Evolutionary conservation across 2,797 vertebrate species (phyloP).

Genomic region (Megaceryle alcyon): DNA sequence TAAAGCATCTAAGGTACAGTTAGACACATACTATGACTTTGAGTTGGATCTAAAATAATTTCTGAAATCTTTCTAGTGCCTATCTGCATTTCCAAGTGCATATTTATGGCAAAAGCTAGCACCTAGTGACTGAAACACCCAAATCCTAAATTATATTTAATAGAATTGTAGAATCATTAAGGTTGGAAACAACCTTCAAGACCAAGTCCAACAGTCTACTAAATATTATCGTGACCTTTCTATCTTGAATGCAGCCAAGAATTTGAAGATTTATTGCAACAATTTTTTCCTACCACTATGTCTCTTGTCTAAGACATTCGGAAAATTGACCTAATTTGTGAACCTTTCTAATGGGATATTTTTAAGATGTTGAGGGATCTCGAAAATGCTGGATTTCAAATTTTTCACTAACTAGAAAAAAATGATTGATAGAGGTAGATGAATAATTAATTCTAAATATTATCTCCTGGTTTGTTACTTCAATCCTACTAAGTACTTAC

Average conservation of each 20-base stretch:
- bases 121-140: neutral
- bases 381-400: neutral
- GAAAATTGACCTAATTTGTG: neutral
- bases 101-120: neutral
- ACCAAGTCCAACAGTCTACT: too few species aligned
- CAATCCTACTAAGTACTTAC: neutral
- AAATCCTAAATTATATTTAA: neutral
- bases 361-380: neutral
- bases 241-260: neutral
- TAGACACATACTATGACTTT: neutral
- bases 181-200: too few species aligned
- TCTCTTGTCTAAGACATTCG: neutral
- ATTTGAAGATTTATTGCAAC: neutral
- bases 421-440: neutral
- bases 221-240: neutral
- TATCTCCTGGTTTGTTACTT: neutral
- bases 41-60: neutral
- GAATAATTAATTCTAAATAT: slow-evolving; percentile 26
- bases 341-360: neutral
- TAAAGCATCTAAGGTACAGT: neutral
- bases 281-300: neutral
- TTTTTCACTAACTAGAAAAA: neutral
- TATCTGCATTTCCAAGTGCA: neutral
- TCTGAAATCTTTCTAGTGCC: neutral
- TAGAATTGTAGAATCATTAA: neutral